Evolutionary conservation across 2,797 vertebrate genomes (phyloP).

Genomic region (Lerista edwardsae): DNA sequence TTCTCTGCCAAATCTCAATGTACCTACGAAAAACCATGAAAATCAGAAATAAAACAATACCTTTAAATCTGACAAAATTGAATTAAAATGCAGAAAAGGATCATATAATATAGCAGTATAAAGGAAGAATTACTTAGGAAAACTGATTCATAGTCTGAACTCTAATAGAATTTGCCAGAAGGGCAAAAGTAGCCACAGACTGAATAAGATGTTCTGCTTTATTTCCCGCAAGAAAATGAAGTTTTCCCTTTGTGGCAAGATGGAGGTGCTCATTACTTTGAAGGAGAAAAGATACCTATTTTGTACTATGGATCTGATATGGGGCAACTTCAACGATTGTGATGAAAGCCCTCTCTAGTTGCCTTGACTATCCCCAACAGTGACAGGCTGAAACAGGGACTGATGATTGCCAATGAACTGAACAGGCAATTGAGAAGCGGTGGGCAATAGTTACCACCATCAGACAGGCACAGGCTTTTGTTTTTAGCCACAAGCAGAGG

Average conservation of each 20-base stretch:
- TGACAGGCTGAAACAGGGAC: neutral
- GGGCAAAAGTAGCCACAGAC: constrained; percentile 1
- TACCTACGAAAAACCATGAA: neutral
- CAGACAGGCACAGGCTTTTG: neutral
- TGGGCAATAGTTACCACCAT: neutral
- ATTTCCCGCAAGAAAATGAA: constrained; percentile 21
- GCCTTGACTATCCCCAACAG: neutral
- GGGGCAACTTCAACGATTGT: neutral
- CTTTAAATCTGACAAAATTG: constrained; percentile 11
- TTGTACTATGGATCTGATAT: neutral
- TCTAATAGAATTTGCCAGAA: constrained; percentile 29
- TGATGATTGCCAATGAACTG: neutral
- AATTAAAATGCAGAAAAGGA: constrained; percentile 14
- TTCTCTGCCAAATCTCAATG: neutral
- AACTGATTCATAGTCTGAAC: constrained; percentile 15
- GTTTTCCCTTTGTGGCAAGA: constrained; percentile 4
- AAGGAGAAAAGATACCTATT: neutral
- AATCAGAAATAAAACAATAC: constrained; percentile 9
- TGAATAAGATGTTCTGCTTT: constrained; percentile 7
- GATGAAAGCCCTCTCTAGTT: neutral
- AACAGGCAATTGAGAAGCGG: neutral
- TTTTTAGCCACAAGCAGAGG: neutral
- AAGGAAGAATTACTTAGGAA: neutral
- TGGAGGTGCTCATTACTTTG: neutral
- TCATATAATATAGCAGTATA: constrained; percentile 4